These are phyloP conservation scores for Rousettus leschenaultii DNA, from an alignment of 2,113 vertebrate genomes.

Conservation along the genomic window DNA sequence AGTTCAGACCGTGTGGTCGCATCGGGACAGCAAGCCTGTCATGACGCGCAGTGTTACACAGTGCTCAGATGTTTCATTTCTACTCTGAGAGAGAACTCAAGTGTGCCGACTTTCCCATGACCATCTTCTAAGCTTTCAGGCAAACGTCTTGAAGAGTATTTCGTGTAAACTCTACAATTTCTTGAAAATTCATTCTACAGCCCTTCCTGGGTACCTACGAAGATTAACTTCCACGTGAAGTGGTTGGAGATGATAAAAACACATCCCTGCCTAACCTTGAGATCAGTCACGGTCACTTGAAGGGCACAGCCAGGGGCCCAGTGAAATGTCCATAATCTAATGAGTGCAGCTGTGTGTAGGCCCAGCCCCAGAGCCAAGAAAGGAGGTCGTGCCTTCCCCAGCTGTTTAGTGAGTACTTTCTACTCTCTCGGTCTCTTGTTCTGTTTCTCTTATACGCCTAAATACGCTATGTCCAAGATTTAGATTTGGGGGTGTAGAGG, in stretches of 20 bases:
- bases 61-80: background rate
- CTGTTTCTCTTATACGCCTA: background rate
- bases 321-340: accelerated
- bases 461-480: background rate
- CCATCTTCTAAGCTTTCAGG: background rate
- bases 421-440: background rate
- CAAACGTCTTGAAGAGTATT: background rate
- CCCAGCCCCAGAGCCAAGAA: accelerated
- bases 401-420: accelerated
- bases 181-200: background rate
- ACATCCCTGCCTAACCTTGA: too few relatives aligned
- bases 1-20: background rate
- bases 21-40: background rate
- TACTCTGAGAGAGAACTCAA: background rate
- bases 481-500: background rate
- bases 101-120: background rate
- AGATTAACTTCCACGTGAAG: background rate
- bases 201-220: background rate
- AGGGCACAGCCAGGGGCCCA: background rate
- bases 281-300: background rate
- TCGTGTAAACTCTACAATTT: background rate
- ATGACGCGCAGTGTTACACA: background rate
- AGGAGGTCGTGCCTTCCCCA: accelerated
- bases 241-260: background rate
- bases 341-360: accelerated